Evolutionary conservation across 2,113 vertebrate genomes (phyloP), one percentile per base, ranked within the genome.

Genomic region (Hylia prasina): DNA sequence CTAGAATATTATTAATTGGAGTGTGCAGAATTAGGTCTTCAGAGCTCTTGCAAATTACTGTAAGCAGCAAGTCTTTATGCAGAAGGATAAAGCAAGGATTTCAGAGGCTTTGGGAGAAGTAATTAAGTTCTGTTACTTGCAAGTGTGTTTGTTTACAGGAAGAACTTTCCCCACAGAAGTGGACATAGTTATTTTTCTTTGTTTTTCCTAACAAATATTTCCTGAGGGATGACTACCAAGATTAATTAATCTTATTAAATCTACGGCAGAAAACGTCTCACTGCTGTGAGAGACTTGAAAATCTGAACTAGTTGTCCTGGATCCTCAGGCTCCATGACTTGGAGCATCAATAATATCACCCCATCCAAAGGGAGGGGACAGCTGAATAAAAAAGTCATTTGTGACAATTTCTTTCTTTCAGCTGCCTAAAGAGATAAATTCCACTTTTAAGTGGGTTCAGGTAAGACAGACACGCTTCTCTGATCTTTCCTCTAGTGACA

Each of bases 1-100:
- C 83, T 56, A 91, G 93, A 92, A 94, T 87, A 82, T 87, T 89
- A 89, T 82, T 95, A 95, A 97, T 92, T 94, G 83, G 65, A 81
- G 22, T 84, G 87, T 94, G 89, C 40, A 94, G 92, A 95, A 89
- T 83, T 47, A 89, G 80, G 53, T 64, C 91, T 93, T 92, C 51
- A 63, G 83, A 93, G 77, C 64, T 92, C 68, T 66, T 70, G 58
- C 33, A 80, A 83, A 95, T 58, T 60, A 60, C 33, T 92, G 64
- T 47, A 66, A 82, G 86, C 51, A 88, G 51, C 3, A 1, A 73
- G 47, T 22, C 51, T 86, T 90, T 78, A 40, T 56, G 35, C 1
- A 12, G 89, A 47, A 68, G 51, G 81, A 95, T 84, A 92, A 89
- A 87, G 18, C 8, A 40, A 78, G 72, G 87, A 78, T 91, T 96